Evolutionary conservation across 1,140 invertebrate species (phyloP), one percentile per base, ranked within the genome.

Genomic region (Calycopis cecrops): DNA sequence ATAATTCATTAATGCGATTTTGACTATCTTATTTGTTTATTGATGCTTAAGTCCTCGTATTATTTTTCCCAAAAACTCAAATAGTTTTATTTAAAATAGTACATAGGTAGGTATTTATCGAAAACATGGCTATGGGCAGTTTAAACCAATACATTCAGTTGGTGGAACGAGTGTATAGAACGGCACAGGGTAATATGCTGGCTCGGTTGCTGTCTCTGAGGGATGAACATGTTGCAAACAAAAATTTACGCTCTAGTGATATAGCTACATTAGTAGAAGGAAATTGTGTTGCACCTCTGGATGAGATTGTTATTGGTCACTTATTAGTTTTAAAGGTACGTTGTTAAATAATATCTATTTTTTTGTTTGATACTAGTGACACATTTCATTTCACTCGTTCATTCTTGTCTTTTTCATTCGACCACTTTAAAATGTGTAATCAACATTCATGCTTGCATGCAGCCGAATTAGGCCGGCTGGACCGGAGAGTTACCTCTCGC

Each of bases 231-330:
- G 89, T 93, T 9, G 87, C 81, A 11, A 95, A 92, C 69, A 88
- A 89, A 59, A 92, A 92, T 76, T 86, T 96, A 21, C 90, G 91
- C 40, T 85, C 93, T 7, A 92, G 93, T 65, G 88, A 90, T 71
- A 92, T 94, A 0, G 92, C 96, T 62, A 87, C 88, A 16, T 88
- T 92, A 35, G 92, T 94, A 4, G 91, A 94, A 70, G 90, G 92
- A 56, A 90, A 93, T 65, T 88, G 97, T 59, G 85, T 92, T 48
- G 76, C 91, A 18, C 94, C 95, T 7, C 88, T 96, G 49, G 93
- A 96, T 76, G 96, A 97, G 71, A 88, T 98, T 21, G 91, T 97
- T 34, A 88, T 92, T 54, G 90, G 90, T 42, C 95, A 98, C 81
- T 87, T 98, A n/a, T 93, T 93, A 60, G 88, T 63, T 75, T 83